Percentiles rank a stretch among this genome's conserved stretches.
Evolutionary conservation across 2,113 vertebrate genomes (phyloP).

Genomic region (Bambusicola thoracicus): DNA sequence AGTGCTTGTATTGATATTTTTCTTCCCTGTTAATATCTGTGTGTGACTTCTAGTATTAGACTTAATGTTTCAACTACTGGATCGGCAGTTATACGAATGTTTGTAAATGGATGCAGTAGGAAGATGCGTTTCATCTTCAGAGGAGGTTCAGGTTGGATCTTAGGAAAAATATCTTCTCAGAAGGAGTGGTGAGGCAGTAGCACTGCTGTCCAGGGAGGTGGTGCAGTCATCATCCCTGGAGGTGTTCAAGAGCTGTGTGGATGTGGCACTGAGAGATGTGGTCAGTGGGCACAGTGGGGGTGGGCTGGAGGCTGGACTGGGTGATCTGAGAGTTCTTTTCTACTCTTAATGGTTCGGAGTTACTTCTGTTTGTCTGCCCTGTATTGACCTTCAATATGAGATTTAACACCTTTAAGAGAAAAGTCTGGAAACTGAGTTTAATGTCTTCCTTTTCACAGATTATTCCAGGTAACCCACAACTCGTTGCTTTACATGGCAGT

Average conservation of each 20-base stretch:
- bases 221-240: too few relatives aligned
- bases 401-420: not conserved
- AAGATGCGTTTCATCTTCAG: not conserved
- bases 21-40: not conserved
- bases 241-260: too few relatives aligned
- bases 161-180: too few relatives aligned
- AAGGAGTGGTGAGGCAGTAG: too few relatives aligned
- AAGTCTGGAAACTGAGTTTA: not conserved
- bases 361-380: not conserved
- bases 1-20: not conserved
- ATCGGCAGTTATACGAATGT: not conserved
- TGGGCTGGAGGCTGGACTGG: too few relatives aligned
- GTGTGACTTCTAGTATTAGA: not conserved
- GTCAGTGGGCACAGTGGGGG: too few relatives aligned
- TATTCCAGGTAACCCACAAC: not conserved
- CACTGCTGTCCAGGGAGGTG: too few relatives aligned
- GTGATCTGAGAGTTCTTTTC: too few relatives aligned
- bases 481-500: not conserved
- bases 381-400: accelerated
- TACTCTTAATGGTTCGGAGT: not conserved
- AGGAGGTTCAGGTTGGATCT: too few relatives aligned
- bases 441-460: not conserved
- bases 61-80: not conserved
- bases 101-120: not conserved
- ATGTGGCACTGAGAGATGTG: too few relatives aligned